These are phyloP conservation scores for Spheniscus mendiculus DNA, from an alignment of 2,113 vertebrate species.

Conservation along the genomic window DNA sequence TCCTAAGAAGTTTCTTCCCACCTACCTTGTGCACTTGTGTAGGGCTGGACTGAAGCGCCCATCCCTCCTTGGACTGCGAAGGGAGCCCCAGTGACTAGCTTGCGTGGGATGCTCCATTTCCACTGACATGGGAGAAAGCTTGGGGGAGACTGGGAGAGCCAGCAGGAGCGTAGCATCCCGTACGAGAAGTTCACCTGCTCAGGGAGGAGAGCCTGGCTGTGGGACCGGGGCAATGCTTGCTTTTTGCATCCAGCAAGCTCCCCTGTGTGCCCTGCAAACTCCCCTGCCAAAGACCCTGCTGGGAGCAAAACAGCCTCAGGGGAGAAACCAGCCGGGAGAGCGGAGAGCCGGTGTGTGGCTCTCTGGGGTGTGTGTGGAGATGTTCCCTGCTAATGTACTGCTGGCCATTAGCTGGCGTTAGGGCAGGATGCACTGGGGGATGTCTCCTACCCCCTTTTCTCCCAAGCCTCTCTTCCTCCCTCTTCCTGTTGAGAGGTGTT, in stretches of 20 bases:
- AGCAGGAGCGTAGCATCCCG: rapidly evolving
- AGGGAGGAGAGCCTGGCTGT: not conserved
- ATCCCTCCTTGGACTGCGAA: not conserved
- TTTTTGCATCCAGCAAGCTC: not conserved
- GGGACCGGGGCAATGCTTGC: not conserved
- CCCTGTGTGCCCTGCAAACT: not conserved
- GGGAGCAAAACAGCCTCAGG: not conserved
- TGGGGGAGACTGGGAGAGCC: not conserved
- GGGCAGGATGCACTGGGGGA: not conserved
- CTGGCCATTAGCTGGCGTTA: not conserved
- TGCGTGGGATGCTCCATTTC: not conserved
- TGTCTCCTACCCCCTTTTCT: not conserved
- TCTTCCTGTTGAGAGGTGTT: not conserved
- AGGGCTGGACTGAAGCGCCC: not conserved
- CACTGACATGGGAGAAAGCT: not conserved
- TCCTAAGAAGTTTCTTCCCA: not conserved
- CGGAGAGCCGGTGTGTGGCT: too few relatives aligned
- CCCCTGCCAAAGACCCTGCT: not conserved
- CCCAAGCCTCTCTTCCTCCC: not conserved
- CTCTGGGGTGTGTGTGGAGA: too few relatives aligned
- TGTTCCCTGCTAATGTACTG: not conserved
- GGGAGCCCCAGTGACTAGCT: not conserved
- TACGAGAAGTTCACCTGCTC: not conserved
- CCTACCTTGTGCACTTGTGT: not conserved
- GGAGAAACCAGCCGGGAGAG: not conserved